Evolutionary conservation across 1,140 invertebrate genomes (phyloP), one percentile per base, ranked within the genome.

Genomic region (Nebria ingens): DNA sequence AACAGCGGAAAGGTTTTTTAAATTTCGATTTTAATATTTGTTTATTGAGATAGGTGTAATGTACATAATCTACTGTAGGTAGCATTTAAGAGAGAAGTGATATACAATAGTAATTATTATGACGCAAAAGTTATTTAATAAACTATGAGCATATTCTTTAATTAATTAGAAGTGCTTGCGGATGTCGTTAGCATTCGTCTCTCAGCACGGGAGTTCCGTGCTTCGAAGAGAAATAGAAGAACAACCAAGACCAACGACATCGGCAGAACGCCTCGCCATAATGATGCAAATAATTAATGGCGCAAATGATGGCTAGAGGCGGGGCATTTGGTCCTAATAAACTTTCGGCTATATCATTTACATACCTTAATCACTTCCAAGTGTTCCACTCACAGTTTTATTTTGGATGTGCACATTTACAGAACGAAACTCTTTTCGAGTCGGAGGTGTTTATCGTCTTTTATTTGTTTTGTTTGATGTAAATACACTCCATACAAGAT

Each of bases 181-280:
- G 40, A 45, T 45, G 40, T 45, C 40, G 40, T 45, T 45, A 45
- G 40, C 40, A 45, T 45, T 45, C 40, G 40, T 45, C 40, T 45
- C 40, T 45, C 40, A 45, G 40, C 40, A 45, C 40, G 17, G 40
- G 3, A 11, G 40, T 17, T 4, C 15, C 9, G 40, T 17, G 4
- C 9, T 6, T 4, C 40, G 9, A 11, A 4, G 9, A 45, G 40
- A 17, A 34, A 17, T 45, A 45, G 40, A 17, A 45, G 40, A 17
- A 9, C 3, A 17, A 11, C 9, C 15, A 17, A 17, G 3, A 45
- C 15, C 6, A 17, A 17, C 6, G 6, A 17, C 40, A 17, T 45
- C 15, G 40, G 40, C 17, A 17, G 40, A 6, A 17, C 15, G 40
- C 17, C 40, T 4, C 17, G 40, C 40, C 40, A 45, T 45, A 45